Conservation (phyloP, 2,113 vertebrate genomes). For the Electrona antarctica region DNA sequence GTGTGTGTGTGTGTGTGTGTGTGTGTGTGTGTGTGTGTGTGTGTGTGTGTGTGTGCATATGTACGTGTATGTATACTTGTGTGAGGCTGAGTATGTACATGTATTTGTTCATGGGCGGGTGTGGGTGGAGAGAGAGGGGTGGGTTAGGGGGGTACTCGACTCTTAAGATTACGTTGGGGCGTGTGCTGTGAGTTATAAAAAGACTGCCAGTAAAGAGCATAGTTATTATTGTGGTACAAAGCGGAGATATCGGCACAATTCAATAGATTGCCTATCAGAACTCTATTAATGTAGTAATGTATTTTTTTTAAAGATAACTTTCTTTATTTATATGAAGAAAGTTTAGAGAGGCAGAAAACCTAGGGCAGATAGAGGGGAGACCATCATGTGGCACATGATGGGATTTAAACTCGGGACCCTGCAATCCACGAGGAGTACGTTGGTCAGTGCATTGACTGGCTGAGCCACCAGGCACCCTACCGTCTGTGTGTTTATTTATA, state of each 20-base stretch:
- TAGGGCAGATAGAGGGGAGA: too few relatives aligned
- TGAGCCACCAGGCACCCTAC: not conserved
- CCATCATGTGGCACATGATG: too few relatives aligned
- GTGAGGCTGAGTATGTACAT: conserved; percentile 49
- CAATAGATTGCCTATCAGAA: conserved; percentile 30
- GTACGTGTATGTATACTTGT: not conserved
- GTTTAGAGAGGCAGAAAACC: too few relatives aligned
- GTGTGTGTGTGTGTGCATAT: conserved; percentile 18
- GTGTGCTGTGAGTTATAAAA: conserved; percentile 84
- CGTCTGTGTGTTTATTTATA: conserved; percentile 35
- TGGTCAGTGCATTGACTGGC: too few relatives aligned
- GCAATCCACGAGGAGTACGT: too few relatives aligned
- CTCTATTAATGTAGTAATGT: not conserved
- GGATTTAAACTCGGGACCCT: too few relatives aligned
- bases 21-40: conserved; percentile 30
- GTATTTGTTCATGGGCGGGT: not conserved
- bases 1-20: conserved; percentile 35
- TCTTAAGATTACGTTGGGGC: conserved; percentile 67
- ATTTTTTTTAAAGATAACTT: too few relatives aligned
- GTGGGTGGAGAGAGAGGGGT: conserved; percentile 27
- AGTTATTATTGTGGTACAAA: conserved; percentile 75
- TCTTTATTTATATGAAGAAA: too few relatives aligned
- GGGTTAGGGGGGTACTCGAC: conserved; percentile 58
- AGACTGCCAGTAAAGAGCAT: conserved; percentile 71
- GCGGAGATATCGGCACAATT: conserved; percentile 51